These are phyloP conservation scores for Colius striatus DNA, from an alignment of 2,113 vertebrate genomes.

Conservation along the genomic window DNA sequence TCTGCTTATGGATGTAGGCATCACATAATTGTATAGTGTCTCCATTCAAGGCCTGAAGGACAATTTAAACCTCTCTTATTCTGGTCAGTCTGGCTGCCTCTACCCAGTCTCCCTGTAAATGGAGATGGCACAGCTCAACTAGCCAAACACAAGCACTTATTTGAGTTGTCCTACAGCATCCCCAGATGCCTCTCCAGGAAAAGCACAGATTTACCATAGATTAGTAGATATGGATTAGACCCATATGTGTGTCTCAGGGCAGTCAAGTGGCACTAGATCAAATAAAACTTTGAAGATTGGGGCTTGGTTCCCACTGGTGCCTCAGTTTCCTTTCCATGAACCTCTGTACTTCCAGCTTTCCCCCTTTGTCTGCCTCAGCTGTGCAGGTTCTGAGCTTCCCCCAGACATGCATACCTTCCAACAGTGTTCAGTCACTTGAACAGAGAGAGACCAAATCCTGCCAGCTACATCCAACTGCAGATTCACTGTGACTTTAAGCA, in stretches of 20 bases:
- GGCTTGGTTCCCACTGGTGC: not conserved
- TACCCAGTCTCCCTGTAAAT: not conserved
- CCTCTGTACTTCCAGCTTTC: not conserved
- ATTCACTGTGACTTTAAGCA: not conserved
- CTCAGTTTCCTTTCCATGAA: not conserved
- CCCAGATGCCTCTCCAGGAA: not conserved
- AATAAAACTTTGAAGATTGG: not conserved
- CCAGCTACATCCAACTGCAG: not conserved
- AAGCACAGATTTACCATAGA: not conserved
- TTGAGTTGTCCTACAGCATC: not conserved
- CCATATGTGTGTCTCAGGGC: too few relatives aligned
- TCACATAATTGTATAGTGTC: not conserved
- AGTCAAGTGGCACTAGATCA: not conserved
- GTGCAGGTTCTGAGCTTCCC: not conserved
- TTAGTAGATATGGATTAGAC: fast-evolving
- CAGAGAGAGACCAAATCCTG: not conserved
- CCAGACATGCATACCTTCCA: not conserved
- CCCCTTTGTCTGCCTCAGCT: not conserved
- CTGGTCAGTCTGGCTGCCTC: not conserved
- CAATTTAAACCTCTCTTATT: not conserved
- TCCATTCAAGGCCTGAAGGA: not conserved
- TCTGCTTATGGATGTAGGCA: not conserved
- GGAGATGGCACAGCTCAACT: not conserved
- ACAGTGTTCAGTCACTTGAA: not conserved
- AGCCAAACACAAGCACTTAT: not conserved